phyloP scores from a whole-genome alignment of 2,113 vertebrate species.

The Anthoscopus minutus region DNA sequence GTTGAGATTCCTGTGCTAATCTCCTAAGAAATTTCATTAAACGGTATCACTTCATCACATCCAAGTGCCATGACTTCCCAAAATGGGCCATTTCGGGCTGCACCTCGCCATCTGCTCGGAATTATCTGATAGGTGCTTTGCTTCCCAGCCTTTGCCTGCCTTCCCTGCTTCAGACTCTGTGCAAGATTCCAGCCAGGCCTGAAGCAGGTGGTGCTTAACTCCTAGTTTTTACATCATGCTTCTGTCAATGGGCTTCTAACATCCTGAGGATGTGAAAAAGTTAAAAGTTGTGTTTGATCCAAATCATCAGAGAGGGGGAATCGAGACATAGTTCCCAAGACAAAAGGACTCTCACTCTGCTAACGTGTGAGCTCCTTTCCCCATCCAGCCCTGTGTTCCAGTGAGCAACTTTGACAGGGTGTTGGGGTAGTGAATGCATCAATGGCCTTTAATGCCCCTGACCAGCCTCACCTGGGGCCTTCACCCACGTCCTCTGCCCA shows the following conservation, averaged over 20 bases:
- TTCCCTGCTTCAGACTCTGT: neutral
- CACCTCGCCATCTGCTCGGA: neutral
- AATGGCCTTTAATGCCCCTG: neutral
- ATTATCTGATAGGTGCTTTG: neutral
- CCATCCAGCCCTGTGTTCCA: neutral
- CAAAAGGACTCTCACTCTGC: neutral
- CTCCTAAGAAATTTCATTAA: neutral
- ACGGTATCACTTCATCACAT: neutral
- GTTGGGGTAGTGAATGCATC: neutral
- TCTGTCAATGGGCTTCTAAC: neutral
- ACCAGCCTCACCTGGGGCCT: neutral
- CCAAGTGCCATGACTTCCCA: fast-evolving
- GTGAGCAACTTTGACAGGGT: neutral
- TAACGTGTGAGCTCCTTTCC: neutral
- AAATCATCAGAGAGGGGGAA: neutral
- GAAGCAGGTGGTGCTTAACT: neutral
- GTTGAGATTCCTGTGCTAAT: slow-evolving; percentile 16
- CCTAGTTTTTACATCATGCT: neutral
- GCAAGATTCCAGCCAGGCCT: neutral
- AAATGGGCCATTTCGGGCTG: neutral
- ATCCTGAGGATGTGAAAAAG: neutral
- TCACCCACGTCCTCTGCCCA: neutral
- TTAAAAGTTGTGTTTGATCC: neutral
- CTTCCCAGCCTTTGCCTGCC: neutral
- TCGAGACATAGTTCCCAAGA: neutral